A percentile compares a stretch with the other conserved stretches of the same genome.
Conservation (phyloP, 2,113 vertebrate species). For the Caretta caretta region DNA sequence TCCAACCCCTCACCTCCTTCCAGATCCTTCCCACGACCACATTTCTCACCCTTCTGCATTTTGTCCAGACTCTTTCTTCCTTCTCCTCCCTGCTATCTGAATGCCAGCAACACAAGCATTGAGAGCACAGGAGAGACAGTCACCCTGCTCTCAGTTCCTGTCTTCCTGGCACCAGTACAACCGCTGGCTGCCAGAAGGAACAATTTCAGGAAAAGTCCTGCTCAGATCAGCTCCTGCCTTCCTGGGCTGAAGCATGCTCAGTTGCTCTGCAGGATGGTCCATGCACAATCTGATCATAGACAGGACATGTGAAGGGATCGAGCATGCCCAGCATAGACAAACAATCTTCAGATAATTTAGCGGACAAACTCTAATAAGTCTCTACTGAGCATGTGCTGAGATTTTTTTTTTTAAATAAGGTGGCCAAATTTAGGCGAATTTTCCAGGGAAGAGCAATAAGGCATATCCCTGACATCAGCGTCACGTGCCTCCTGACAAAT, state of each 20-base stretch:
- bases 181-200: rapidly evolving
- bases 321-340: not conserved
- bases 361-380: not conserved
- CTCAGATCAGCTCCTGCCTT: too few species aligned
- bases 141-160: not conserved
- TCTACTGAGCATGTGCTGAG: not conserved
- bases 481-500: not conserved
- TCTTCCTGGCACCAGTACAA: not conserved
- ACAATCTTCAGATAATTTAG: not conserved
- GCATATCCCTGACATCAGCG: not conserved
- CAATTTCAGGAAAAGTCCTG: not conserved
- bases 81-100: not conserved
- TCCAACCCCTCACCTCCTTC: not conserved
- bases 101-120: not conserved
- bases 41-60: not conserved
- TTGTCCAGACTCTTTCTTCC: not conserved
- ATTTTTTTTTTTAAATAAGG: not conserved
- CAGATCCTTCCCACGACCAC: not conserved
- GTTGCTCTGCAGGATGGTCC: not conserved
- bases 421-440: not conserved
- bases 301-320: not conserved
- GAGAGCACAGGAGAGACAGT: not conserved
- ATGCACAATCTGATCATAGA: rapidly evolving
- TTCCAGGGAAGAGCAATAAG: not conserved
- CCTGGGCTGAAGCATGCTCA: not conserved